Evolutionary conservation across 2,888 invertebrate genomes (phyloP).

Genomic region (Nyleta sp.): DNA sequence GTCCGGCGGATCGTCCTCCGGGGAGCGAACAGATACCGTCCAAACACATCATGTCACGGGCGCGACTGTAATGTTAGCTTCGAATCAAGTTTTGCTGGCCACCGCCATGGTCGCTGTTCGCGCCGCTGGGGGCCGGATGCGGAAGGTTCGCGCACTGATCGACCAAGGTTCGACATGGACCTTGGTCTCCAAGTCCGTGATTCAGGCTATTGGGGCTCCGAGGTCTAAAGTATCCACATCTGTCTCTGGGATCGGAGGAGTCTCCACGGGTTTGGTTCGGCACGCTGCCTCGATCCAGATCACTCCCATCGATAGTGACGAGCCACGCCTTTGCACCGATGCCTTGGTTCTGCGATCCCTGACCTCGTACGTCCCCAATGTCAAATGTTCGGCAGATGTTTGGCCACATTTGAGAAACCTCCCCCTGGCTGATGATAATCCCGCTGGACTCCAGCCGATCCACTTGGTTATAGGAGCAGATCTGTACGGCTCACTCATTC

Average conservation of each 20-base stretch:
- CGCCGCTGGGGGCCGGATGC: not conserved
- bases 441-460: not conserved
- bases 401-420: slow-evolving; percentile 6
- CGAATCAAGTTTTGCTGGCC: slow-evolving; percentile 40
- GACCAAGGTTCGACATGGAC: slow-evolving; percentile 20
- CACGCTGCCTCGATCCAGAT: not conserved
- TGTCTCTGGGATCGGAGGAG: not conserved
- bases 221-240: not conserved
- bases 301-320: not conserved
- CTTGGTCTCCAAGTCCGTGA: not conserved
- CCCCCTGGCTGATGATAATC: not conserved
- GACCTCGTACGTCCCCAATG: slow-evolving; percentile 2
- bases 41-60: not conserved
- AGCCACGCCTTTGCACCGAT: not conserved
- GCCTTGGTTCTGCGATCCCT: slow-evolving; percentile 4
- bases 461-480: slow-evolving; percentile 3
- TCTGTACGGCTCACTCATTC: not conserved
- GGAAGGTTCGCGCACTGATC: slow-evolving; percentile 5
- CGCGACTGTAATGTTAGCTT: too few species aligned
- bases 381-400: not conserved
- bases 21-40: too few species aligned
- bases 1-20: too few species aligned
- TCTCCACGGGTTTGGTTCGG: not conserved
- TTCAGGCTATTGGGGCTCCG: not conserved
- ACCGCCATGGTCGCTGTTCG: slow-evolving; percentile 54